Percentiles rank a stretch among this genome's conserved stretches.
These are phyloP conservation scores for Hyaena hyaena DNA, from an alignment of 2,113 vertebrate species.

Conservation along the genomic window DNA sequence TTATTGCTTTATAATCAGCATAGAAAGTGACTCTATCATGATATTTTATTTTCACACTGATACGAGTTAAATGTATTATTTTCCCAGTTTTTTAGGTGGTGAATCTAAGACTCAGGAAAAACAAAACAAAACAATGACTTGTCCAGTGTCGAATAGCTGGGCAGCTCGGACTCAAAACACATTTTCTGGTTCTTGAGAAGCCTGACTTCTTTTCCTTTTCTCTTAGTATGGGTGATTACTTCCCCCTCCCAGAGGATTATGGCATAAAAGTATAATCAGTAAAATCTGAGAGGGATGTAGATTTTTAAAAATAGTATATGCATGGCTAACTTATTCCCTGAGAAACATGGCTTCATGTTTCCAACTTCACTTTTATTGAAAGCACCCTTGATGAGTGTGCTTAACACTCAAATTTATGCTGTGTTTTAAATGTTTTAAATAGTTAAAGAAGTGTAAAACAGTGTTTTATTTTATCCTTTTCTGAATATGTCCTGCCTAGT, in stretches of 20 bases:
- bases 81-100: neutral
- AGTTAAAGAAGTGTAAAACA: neutral
- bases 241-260: fast-evolving
- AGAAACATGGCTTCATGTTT: neutral
- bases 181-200: neutral
- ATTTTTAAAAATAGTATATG: neutral
- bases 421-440: neutral
- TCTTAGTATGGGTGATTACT: neutral
- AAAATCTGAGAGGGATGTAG: neutral
- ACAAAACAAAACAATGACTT: neutral
- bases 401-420: slow-evolving; percentile 53
- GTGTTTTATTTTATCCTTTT: slow-evolving; percentile 11
- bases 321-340: neutral
- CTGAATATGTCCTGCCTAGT: neutral
- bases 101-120: neutral
- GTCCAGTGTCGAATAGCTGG: fast-evolving
- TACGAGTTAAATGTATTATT: neutral
- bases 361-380: neutral
- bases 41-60: neutral
- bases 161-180: neutral
- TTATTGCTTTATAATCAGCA: neutral
- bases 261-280: neutral
- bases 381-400: slow-evolving; percentile 60
- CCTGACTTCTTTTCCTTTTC: neutral
- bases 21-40: neutral